These are phyloP conservation scores for Linyphia triangularis DNA, from an alignment of 2,888 invertebrate species.

Conservation along the genomic window DNA sequence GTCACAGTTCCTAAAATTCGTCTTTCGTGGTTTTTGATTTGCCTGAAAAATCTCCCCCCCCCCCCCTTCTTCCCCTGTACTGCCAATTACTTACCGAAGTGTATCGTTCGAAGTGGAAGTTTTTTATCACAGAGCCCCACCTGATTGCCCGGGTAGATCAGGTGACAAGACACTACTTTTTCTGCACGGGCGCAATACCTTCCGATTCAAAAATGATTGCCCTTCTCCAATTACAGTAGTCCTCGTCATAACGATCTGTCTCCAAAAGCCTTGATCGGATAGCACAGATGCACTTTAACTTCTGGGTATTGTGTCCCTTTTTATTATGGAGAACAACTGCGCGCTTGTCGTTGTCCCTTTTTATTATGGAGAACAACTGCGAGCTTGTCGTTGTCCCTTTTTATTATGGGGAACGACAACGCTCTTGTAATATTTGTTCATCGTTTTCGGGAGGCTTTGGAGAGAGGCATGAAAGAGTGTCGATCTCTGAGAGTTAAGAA, in stretches of 20 bases:
- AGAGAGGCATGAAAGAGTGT: background rate
- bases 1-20: no score
- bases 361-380: conserved; percentile 27
- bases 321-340: conserved; percentile 16
- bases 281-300: conserved; percentile 41
- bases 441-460: background rate
- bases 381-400: conserved; percentile 29
- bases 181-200: conserved; percentile 34
- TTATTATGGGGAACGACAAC: conserved; percentile 33
- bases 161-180: conserved; percentile 39
- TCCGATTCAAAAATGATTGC: conserved; percentile 68
- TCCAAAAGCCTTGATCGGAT: conserved; percentile 49
- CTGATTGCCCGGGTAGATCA: conserved; percentile 60
- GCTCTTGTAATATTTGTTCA: background rate
- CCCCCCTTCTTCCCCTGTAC: background rate
- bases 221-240: conserved; percentile 56
- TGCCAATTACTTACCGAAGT: conserved; percentile 46
- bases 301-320: conserved; percentile 30
- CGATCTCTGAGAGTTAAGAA: background rate
- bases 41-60: background rate
- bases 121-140: conserved; percentile 36
- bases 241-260: conserved; percentile 65
- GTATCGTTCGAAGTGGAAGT: conserved; percentile 8
- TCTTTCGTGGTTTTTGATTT: conserved; percentile 34
- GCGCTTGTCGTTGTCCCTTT: conserved; percentile 12